phyloP scores from a whole-genome alignment of 1,140 invertebrate genomes.

The Coenobita brevimanus region DNA sequence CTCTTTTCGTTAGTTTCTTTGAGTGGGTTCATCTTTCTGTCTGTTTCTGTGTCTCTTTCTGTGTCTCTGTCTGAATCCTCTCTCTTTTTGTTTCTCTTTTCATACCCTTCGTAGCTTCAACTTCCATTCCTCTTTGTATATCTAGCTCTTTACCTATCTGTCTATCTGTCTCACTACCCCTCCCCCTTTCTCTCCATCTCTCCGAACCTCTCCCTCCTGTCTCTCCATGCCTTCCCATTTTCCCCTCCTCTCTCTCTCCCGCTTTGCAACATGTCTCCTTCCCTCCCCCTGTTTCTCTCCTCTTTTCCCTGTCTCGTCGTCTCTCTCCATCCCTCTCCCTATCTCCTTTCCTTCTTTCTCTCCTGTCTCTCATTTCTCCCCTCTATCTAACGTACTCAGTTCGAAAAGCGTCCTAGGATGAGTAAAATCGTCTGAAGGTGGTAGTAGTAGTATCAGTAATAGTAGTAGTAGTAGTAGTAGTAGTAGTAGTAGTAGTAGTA shows the following conservation, averaged over 20 bases:
- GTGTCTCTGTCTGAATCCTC: background rate
- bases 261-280: background rate
- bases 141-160: too few species aligned
- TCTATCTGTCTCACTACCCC: background rate
- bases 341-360: background rate
- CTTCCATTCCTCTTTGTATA: too few species aligned
- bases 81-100: too few species aligned
- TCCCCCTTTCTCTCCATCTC: background rate
- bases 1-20: background rate
- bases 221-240: background rate
- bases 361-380: background rate
- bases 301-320: background rate
- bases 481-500: too few species aligned
- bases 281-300: background rate
- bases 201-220: background rate
- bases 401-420: too few species aligned
- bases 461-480: too few species aligned
- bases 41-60: slow-evolving; percentile 34
- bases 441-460: too few species aligned
- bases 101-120: too few species aligned
- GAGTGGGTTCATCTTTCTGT: background rate
- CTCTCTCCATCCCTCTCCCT: background rate
- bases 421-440: too few species aligned
- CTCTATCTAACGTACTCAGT: too few species aligned
- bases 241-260: background rate